phyloP scores from a whole-genome alignment of 2,797 vertebrate genomes.

The Aselliscus stoliczkanus region DNA sequence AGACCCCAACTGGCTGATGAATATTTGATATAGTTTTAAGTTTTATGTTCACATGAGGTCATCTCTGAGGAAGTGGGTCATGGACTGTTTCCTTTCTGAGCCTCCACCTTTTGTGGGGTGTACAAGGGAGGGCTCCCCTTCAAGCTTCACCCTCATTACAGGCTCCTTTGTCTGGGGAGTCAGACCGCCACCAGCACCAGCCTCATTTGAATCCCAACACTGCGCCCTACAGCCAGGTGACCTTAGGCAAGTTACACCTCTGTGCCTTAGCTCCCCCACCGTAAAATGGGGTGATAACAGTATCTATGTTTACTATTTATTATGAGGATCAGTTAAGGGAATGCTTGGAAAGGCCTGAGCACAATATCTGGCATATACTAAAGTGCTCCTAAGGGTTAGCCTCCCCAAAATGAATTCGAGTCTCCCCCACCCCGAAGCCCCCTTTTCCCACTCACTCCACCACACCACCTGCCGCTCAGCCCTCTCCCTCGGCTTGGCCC shows the following conservation, averaged over 20 bases:
- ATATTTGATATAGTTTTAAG: not conserved
- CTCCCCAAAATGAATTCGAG: not conserved
- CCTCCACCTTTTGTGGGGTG: not conserved
- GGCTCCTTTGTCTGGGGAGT: not conserved
- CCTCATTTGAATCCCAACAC: not conserved
- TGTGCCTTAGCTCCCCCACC: not conserved
- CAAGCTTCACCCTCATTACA: not conserved
- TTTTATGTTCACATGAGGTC: not conserved
- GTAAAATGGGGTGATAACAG: not conserved
- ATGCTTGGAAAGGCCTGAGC: not conserved
- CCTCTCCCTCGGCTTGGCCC: not conserved
- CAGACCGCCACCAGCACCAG: not conserved
- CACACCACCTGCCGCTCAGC: not conserved
- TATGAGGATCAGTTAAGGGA: not conserved
- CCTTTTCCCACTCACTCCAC: no score
- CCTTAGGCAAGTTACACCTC: not conserved
- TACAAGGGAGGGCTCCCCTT: not conserved
- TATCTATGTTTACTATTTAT: not conserved
- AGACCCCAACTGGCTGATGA: not conserved
- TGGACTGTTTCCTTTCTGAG: not conserved
- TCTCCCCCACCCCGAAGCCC: not conserved
- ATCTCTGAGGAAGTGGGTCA: not conserved
- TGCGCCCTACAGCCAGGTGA: not conserved
- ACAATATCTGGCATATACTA: not conserved
- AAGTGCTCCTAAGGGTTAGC: not conserved